Evolutionary conservation across 2,888 invertebrate species (phyloP), one percentile per base, ranked within the genome.

Genomic region (Patella pellucida): DNA sequence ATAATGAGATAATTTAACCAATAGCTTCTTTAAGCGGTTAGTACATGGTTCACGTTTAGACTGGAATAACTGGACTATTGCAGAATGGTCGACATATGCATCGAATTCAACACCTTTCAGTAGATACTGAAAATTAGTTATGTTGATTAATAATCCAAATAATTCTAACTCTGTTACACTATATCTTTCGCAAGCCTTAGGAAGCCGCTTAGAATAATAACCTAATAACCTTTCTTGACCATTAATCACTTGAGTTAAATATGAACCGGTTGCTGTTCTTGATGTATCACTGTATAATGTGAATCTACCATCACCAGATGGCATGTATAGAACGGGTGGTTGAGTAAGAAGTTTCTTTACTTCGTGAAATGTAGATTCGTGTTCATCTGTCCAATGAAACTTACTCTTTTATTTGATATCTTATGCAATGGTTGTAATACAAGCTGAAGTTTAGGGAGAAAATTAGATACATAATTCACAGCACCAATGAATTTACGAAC

Each of bases 1-100:
- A 54, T 54, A 54, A 54, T 54, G 54, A n/a, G 54, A 54, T 54
- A 54, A 54, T n/a, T 54, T 54, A 7, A 54, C 54, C 15, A 54
- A 54, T 16, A 54, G 54, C n/a, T 54, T 54, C 54, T 54, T 54
- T 54, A 54, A n/a, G 3, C 54, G 14, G n/a, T 54, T 54, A 16
- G 54, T 54, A n/a, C 54, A 54, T n/a, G 54, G 54, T 54, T 54
- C 54, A n/a, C 54, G 54, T 54, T 54, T 54, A 16, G 54, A 54
- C 14, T n/a, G 14, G 54, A 54, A 54, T 4, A 54, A 3, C 4
- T 54, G 54, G n/a, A 54, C 54, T 31, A 56, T 56, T 9, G 56
- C 56, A 56, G 56, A 62, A 62, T 62, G 62, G 23, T 62, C 62
- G 23, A 23, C 23, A 14, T 62, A 62, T n/a, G 23, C 62, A 62